These are phyloP conservation scores for Saturnia pavonia DNA, from an alignment of 2,888 invertebrate genomes.

Conservation along the genomic window DNA sequence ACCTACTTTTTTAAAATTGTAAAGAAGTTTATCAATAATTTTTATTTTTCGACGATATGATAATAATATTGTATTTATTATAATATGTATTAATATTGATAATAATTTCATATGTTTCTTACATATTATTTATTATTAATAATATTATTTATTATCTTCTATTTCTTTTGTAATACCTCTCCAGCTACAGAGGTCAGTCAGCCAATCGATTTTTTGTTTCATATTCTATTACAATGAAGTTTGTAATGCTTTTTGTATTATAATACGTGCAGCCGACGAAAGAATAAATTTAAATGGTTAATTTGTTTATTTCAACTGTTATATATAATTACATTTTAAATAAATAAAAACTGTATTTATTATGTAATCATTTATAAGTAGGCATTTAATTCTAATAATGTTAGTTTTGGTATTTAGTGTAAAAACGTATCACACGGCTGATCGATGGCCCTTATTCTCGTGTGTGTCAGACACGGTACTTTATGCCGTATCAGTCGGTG, in stretches of 20 bases:
- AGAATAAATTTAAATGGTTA: too few relatives aligned
- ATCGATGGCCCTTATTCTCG: slow-evolving; percentile 33
- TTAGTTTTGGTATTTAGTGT: background rate
- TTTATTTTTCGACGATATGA: background rate
- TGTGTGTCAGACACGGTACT: slow-evolving; percentile 53
- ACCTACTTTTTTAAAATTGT: background rate
- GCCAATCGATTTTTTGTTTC: background rate
- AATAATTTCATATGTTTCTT: too few relatives aligned
- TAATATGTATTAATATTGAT: too few relatives aligned
- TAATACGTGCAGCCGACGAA: background rate
- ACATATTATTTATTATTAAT: too few relatives aligned
- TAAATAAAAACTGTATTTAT: too few relatives aligned
- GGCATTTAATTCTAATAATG: background rate
- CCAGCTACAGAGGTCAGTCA: background rate
- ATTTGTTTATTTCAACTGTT: too few relatives aligned
- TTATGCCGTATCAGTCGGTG: slow-evolving; percentile 79
- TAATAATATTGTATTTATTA: background rate
- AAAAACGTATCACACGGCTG: slow-evolving; percentile 34
- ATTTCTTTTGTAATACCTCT: background rate
- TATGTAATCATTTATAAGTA: too few relatives aligned
- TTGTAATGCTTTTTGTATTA: background rate
- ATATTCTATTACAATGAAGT: background rate
- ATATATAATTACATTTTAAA: too few relatives aligned
- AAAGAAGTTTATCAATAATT: background rate
- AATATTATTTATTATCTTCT: too few relatives aligned